A percentile compares a stretch with the other conserved stretches of the same genome.
Conservation (phyloP, 2,797 vertebrate genomes). For the Kryptopterus vitreolus region DNA sequence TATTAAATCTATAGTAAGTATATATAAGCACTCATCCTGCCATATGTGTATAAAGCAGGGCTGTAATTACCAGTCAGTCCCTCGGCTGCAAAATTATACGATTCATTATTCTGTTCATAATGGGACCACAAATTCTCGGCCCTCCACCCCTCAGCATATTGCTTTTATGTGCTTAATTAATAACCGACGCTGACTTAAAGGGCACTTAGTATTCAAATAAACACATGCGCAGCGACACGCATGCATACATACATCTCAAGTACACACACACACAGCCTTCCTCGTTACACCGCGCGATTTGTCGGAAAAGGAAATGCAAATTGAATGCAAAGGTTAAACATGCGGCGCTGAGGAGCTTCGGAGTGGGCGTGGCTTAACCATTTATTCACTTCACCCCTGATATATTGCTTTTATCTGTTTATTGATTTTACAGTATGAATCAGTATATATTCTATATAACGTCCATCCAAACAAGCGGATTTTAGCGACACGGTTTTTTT, state of each 20-base stretch:
- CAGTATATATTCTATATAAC: too few relatives aligned
- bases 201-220: constrained; percentile 31
- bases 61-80: constrained; percentile 25
- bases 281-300: not conserved
- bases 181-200: constrained; percentile 58
- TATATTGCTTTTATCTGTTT: too few relatives aligned
- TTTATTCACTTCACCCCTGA: too few relatives aligned
- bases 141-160: constrained; percentile 39
- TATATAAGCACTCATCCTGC: not conserved
- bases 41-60: constrained; percentile 10
- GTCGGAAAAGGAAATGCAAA: not conserved
- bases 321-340: not conserved
- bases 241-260: not conserved
- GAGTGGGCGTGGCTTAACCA: too few relatives aligned
- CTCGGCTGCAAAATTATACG: constrained; percentile 11
- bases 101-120: constrained; percentile 69
- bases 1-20: too few relatives aligned
- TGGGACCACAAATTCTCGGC: constrained; percentile 58
- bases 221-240: not conserved
- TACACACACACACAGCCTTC: not conserved
- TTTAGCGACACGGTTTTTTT: too few relatives aligned
- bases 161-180: constrained; percentile 73
- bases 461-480: too few relatives aligned
- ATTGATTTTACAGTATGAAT: too few relatives aligned
- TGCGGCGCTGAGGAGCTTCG: too few relatives aligned